Evolutionary conservation across 2,797 vertebrate species (phyloP).

Genomic region (Chelonia mydas): DNA sequence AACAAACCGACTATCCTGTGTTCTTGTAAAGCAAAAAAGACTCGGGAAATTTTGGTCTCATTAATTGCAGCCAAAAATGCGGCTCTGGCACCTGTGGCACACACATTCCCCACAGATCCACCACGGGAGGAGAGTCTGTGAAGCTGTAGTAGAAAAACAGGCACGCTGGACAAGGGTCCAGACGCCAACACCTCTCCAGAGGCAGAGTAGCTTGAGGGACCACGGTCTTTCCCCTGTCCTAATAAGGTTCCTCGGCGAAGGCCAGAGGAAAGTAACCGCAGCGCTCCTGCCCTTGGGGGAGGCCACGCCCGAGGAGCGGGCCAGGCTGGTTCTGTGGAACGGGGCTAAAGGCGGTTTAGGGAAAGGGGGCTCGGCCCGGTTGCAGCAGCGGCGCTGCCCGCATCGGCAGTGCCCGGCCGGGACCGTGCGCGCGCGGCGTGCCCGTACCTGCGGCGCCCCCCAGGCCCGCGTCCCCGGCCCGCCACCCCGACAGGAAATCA

Average conservation of each 20-base stretch:
- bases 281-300: too few species aligned
- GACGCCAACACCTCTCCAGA: too few species aligned
- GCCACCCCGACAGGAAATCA: too few species aligned
- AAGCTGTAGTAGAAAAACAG: background rate
- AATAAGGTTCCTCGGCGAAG: background rate
- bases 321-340: background rate
- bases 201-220: background rate
- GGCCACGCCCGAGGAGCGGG: background rate
- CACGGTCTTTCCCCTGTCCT: background rate
- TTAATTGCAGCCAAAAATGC: background rate
- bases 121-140: too few species aligned
- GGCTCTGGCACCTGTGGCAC: background rate
- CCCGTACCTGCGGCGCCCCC: too few species aligned
- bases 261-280: background rate
- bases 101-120: too few species aligned
- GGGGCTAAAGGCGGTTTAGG: background rate
- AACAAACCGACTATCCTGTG: background rate
- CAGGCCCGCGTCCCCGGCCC: too few species aligned
- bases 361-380: too few species aligned
- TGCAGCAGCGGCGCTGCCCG: too few species aligned
- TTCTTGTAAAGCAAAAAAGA: background rate
- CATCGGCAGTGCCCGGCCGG: too few species aligned
- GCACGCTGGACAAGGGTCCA: background rate
- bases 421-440: too few species aligned
- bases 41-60: background rate